A percentile compares a stretch with the other conserved stretches of the same genome.
These are phyloP conservation scores for Probosciger aterrimus DNA, from an alignment of 2,113 vertebrate genomes.

Conservation along the genomic window DNA sequence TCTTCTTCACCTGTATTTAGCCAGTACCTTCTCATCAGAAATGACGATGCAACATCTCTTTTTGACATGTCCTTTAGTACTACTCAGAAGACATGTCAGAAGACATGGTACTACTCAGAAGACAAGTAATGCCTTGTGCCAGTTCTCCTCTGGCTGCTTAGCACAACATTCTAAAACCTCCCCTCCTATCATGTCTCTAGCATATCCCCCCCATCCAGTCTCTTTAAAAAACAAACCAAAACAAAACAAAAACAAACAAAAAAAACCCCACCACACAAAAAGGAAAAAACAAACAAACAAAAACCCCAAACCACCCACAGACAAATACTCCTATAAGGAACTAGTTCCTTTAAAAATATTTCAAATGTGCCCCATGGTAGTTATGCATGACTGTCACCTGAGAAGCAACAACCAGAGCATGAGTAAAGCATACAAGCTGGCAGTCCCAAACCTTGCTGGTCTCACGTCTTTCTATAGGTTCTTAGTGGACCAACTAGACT, in stretches of 20 bases:
- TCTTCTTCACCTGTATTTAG: background rate
- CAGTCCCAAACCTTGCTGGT: background rate
- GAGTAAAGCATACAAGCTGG: background rate
- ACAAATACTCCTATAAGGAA: background rate
- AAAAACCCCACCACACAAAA: background rate
- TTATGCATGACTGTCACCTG: background rate
- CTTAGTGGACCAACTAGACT: background rate
- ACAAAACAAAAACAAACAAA: no score
- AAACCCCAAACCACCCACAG: background rate
- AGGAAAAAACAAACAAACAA: background rate
- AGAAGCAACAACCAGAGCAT: background rate
- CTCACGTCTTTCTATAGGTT: background rate
- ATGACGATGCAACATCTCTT: background rate
- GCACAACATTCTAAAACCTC: background rate
- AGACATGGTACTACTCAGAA: background rate
- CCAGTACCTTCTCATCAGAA: background rate
- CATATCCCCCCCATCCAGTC: background rate
- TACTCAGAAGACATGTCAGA: background rate
- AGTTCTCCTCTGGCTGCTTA: background rate
- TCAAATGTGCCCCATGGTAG: background rate
- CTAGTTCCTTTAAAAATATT: background rate
- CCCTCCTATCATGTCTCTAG: background rate
- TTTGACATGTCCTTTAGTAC: background rate
- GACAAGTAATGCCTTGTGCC: background rate
- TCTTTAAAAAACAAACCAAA: background rate